phyloP scores from a whole-genome alignment of 2,888 invertebrate species.

The Cremastinae sp. region DNA sequence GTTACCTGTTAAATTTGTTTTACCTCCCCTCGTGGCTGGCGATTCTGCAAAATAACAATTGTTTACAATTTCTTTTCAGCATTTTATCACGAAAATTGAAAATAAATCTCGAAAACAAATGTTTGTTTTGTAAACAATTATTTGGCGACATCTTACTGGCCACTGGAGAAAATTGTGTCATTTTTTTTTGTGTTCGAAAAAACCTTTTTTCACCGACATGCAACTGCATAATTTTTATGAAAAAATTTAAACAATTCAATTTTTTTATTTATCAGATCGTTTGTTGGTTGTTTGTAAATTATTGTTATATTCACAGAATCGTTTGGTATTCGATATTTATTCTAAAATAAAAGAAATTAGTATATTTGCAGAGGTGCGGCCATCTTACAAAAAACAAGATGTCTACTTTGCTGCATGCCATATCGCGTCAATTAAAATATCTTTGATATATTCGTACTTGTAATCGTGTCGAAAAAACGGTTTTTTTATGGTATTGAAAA shows the following conservation, averaged over 20 bases:
- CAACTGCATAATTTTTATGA: no score
- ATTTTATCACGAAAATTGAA: neutral
- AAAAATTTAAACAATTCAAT: no score
- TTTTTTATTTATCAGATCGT: no score
- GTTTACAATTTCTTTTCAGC: conserved; percentile 1
- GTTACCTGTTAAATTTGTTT: conserved; percentile 82
- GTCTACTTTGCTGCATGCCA: conserved; percentile 62
- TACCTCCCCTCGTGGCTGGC: conserved; percentile 64
- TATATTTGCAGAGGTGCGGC: neutral
- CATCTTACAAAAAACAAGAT: conserved; percentile 60
- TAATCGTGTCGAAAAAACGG: conserved; percentile 45
- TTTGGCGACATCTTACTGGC: conserved; percentile 58
- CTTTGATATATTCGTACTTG: conserved; percentile 56
- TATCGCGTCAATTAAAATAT: conserved; percentile 64
- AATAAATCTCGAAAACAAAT: neutral
- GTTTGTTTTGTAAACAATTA: conserved; percentile 6
- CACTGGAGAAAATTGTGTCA: conserved; percentile 63
- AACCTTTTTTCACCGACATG: no score
- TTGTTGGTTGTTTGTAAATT: no score
- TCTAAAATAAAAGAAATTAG: no score
- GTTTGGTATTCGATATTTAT: no score
- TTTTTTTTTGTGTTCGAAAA: conserved; percentile 39
- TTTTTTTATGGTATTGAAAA: conserved; percentile 51
- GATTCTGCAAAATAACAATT: conserved; percentile 54
- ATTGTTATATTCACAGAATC: no score